Percentiles rank a stretch among this genome's conserved stretches.
phyloP scores from a whole-genome alignment of 2,888 invertebrate species.

The Harpagoxenus sublaevis region DNA sequence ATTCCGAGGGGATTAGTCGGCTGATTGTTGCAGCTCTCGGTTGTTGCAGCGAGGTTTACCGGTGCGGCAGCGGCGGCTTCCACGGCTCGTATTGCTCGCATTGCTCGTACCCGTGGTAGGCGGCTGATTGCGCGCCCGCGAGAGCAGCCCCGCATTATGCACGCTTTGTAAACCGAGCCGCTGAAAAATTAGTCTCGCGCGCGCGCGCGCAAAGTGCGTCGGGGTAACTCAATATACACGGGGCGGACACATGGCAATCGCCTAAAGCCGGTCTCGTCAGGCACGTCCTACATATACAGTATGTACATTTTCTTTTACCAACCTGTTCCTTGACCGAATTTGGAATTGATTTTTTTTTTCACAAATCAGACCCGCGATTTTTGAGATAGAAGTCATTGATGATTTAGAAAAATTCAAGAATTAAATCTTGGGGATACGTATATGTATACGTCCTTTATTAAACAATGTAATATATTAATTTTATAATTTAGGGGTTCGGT shows the following conservation, averaged over 20 bases:
- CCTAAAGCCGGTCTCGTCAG: slow-evolving; percentile 19
- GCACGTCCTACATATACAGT: background rate
- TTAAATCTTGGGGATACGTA: background rate
- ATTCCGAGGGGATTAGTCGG: slow-evolving; percentile 77
- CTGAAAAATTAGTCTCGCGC: slow-evolving; percentile 79
- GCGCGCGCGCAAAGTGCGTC: slow-evolving; percentile 36
- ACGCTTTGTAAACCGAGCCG: slow-evolving; percentile 81
- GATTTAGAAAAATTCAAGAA: background rate
- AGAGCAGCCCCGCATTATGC: slow-evolving; percentile 78
- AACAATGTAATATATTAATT: background rate
- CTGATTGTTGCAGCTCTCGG: slow-evolving; percentile 66
- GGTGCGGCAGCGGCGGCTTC: slow-evolving; percentile 55
- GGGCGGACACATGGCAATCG: background rate
- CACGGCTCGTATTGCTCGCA: slow-evolving; percentile 38
- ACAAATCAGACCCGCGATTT: background rate
- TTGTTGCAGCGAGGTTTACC: slow-evolving; percentile 62
- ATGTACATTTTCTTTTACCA: background rate
- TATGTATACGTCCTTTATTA: background rate
- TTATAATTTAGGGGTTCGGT: background rate
- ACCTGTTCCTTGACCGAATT: background rate
- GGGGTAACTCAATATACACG: slow-evolving; percentile 52
- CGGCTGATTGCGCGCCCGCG: slow-evolving; percentile 80
- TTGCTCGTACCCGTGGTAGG: slow-evolving; percentile 65
- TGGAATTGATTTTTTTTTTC: background rate
- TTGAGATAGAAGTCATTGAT: background rate